Conservation (phyloP, 1,140 invertebrate genomes). For the Bradynema listronoti region DNA sequence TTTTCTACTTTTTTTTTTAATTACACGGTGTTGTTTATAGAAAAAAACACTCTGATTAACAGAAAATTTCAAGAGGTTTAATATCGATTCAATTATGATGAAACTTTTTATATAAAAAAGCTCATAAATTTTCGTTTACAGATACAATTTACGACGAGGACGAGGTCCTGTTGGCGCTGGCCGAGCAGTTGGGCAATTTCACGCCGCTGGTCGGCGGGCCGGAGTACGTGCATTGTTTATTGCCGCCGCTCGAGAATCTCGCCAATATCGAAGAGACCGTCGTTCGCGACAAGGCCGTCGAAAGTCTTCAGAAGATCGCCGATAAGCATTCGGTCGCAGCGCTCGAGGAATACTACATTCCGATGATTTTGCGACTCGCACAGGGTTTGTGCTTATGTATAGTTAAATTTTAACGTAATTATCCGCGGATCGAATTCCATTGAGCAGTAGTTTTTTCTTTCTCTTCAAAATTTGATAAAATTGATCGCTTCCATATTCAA, state of each 20-base stretch:
- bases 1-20: no score
- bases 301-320: slow-evolving; percentile 81
- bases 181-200: slow-evolving; percentile 93
- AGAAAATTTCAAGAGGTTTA: not conserved
- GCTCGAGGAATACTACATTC: slow-evolving; percentile 86
- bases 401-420: no score
- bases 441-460: no score
- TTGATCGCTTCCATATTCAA: no score
- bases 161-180: slow-evolving; percentile 90
- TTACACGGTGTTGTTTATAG: no score
- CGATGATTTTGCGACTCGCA: slow-evolving; percentile 78
- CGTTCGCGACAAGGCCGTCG: slow-evolving; percentile 97
- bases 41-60: not conserved
- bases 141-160: slow-evolving; percentile 99
- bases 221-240: slow-evolving; percentile 85
- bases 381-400: slow-evolving; percentile 36
- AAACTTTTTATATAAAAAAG: slow-evolving; percentile 9
- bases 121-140: slow-evolving; percentile 41
- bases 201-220: slow-evolving; percentile 87
- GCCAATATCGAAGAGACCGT: slow-evolving; percentile 99
- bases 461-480: no score
- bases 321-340: slow-evolving; percentile 77
- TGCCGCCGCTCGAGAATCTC: slow-evolving; percentile 88
- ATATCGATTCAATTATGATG: not conserved
- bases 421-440: no score